A percentile compares a stretch with the other conserved stretches of the same genome.
Evolutionary conservation across 2,888 invertebrate species (phyloP).

Genomic region (Eristalis pertinax): DNA sequence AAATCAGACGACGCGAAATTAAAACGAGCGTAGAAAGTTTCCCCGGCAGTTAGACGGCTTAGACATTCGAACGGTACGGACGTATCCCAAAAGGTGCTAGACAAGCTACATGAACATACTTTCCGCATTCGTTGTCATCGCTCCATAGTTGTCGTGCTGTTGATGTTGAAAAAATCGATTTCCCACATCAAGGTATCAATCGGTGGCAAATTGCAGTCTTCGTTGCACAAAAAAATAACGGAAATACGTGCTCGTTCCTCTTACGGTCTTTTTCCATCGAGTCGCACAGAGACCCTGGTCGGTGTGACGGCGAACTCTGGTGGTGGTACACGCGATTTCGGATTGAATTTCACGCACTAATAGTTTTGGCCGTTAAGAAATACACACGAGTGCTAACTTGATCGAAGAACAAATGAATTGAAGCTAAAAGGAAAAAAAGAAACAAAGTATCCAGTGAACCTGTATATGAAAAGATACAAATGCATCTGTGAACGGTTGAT

Average conservation of each 20-base stretch:
- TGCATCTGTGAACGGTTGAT: constrained; percentile 41
- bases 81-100: constrained; percentile 64
- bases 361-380: constrained; percentile 62
- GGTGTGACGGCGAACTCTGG: constrained; percentile 4
- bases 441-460: constrained; percentile 22
- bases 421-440: not conserved
- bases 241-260: constrained; percentile 38
- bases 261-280: constrained; percentile 20
- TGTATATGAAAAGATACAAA: constrained; percentile 53
- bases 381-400: constrained; percentile 52
- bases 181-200: constrained; percentile 10
- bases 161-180: constrained; percentile 29
- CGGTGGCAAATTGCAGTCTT: not conserved
- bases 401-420: constrained; percentile 27
- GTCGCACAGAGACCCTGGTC: not conserved
- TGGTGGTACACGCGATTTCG: constrained; percentile 58
- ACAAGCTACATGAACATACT: constrained; percentile 10
- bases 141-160: constrained; percentile 8
- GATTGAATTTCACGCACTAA: constrained; percentile 67
- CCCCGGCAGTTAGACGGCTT: constrained; percentile 64
- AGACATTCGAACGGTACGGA: constrained; percentile 64
- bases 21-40: constrained; percentile 64
- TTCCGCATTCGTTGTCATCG: constrained; percentile 52
- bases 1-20: constrained; percentile 16
- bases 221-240: constrained; percentile 15